phyloP scores from a whole-genome alignment of 2,113 vertebrate species.

The Chaetorhynchus papuensis region DNA sequence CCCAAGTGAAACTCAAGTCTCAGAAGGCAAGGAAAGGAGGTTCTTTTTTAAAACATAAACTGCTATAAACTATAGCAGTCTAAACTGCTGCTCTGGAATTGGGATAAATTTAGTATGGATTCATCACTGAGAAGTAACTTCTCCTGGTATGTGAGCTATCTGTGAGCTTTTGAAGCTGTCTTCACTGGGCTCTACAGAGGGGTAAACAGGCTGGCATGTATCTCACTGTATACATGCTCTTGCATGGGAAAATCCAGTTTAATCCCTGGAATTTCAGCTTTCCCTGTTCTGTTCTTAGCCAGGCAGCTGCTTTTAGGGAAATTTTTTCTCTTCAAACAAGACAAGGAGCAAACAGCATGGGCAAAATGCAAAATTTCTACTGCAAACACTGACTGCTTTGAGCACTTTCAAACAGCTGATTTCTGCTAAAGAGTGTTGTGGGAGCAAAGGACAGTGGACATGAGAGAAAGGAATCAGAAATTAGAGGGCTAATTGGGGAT shows the following conservation, averaged over 20 bases:
- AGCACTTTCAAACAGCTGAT: not conserved
- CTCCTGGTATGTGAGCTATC: not conserved
- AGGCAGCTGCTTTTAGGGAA: not conserved
- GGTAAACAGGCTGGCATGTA: not conserved
- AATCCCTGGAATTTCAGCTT: not conserved
- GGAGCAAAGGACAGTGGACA: not conserved
- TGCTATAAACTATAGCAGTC: not conserved
- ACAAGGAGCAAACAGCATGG: not conserved
- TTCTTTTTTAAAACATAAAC: slow-evolving; percentile 1
- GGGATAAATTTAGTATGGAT: slow-evolving; percentile 24
- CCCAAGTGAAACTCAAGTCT: slow-evolving; percentile 40
- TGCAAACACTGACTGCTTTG: not conserved
- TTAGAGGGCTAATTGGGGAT: not conserved
- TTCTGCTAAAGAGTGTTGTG: not conserved
- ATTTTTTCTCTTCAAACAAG: not conserved
- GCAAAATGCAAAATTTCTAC: not conserved
- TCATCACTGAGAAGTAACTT: not conserved
- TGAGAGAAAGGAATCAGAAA: not conserved
- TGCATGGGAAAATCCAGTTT: slow-evolving; percentile 15
- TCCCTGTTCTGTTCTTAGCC: not conserved
- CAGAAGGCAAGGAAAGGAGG: not conserved
- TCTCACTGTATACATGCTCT: not conserved
- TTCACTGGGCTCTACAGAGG: not conserved
- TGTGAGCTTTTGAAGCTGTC: not conserved
- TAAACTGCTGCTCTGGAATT: not conserved